Evolutionary conservation across 2,888 invertebrate genomes (phyloP).

Genomic region (Cosmia trapezina): DNA sequence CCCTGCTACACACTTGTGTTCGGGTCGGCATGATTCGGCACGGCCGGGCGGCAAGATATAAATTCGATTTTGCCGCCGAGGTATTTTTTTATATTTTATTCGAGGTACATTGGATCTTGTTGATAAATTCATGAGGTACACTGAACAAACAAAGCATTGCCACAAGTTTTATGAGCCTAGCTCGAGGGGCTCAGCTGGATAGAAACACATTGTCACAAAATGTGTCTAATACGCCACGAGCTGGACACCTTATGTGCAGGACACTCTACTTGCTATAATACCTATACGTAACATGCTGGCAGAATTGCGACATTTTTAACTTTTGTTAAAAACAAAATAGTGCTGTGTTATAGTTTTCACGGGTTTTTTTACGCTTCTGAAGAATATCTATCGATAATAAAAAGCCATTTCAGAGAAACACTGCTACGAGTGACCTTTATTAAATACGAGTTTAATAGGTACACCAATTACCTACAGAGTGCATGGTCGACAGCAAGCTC

Average conservation of each 20-base stretch:
- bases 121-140: too few species aligned
- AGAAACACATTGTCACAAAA: too few species aligned
- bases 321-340: not conserved
- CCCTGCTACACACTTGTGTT: not conserved
- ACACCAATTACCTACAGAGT: conserved; percentile 7
- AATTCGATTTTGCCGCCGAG: too few species aligned
- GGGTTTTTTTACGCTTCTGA: not conserved
- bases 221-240: not conserved
- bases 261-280: too few species aligned
- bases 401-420: conserved; percentile 19
- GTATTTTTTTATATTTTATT: too few species aligned
- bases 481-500: conserved; percentile 23
- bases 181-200: too few species aligned
- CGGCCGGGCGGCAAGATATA: too few species aligned
- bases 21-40: not conserved
- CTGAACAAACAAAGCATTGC: too few species aligned
- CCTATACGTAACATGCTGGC: not conserved
- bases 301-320: not conserved
- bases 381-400: conserved; percentile 24
- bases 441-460: conserved; percentile 1
- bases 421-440: conserved; percentile 20
- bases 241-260: not conserved
- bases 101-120: too few species aligned
- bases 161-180: too few species aligned
- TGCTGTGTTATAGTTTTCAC: not conserved